Conservation (phyloP, 2,797 vertebrate species). For the Nyctibius grandis region DNA sequence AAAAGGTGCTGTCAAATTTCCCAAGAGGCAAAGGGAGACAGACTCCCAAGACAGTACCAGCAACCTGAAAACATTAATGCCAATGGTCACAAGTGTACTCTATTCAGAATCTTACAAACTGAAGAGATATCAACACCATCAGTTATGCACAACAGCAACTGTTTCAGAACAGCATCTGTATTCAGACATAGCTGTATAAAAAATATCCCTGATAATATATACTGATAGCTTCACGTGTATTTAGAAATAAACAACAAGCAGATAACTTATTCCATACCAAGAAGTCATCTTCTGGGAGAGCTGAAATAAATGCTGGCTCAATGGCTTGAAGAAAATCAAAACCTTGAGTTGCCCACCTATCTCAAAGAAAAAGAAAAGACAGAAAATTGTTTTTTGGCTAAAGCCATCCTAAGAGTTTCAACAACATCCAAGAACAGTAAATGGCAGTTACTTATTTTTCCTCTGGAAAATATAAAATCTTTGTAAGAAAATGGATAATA, state of each 20-base stretch:
- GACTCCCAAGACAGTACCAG: not conserved
- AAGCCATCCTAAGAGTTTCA: not conserved
- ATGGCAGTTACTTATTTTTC: not conserved
- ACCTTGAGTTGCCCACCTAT: constrained; percentile 97
- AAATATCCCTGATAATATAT: not conserved
- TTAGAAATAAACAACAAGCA: not conserved
- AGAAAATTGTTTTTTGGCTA: not conserved
- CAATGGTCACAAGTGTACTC: not conserved
- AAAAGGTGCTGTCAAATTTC: not conserved
- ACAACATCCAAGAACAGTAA: not conserved
- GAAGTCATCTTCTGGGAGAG: constrained; percentile 97
- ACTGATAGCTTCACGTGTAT: not conserved
- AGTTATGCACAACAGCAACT: not conserved
- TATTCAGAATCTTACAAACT: not conserved
- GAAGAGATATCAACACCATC: not conserved
- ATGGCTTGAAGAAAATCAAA: constrained; percentile 99
- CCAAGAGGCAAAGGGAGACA: not conserved
- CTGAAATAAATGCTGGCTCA: constrained; percentile 96
- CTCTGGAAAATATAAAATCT: not conserved
- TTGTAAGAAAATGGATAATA: not conserved
- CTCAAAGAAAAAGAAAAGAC: not conserved
- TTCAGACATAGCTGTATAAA: not conserved
- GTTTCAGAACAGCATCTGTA: not conserved
- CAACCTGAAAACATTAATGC: not conserved
- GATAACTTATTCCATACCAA: constrained; percentile 80